Percentiles rank a stretch among this genome's conserved stretches.
Evolutionary conservation across 2,888 invertebrate species (phyloP).

Genomic region (Sepioteuthis lessoniana): DNA sequence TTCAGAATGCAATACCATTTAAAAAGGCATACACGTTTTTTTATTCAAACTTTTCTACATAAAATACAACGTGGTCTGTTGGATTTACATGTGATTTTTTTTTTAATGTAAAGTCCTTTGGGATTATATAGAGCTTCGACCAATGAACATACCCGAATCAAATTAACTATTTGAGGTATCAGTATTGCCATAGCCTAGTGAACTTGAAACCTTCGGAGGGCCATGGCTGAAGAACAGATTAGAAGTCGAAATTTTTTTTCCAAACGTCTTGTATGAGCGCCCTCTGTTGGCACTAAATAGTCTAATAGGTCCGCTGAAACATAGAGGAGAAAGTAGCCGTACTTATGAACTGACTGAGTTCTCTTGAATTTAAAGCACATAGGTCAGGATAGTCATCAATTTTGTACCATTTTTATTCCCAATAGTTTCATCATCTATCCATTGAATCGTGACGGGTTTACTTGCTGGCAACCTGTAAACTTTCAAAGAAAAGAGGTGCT

Average conservation of each 20-base stretch:
- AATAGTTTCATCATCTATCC: not conserved
- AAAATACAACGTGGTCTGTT: not conserved
- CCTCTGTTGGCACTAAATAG: not conserved
- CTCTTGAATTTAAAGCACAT: not conserved
- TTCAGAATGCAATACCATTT: not conserved
- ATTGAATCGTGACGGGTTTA: not conserved
- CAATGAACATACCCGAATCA: not conserved
- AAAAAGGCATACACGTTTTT: not conserved
- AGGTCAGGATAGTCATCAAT: not conserved
- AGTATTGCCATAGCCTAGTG: not conserved
- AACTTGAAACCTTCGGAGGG: not conserved
- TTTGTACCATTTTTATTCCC: not conserved
- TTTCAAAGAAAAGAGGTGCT: not conserved
- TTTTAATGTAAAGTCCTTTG: not conserved
- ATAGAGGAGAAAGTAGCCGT: not conserved
- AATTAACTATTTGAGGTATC: not conserved
- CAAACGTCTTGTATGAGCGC: not conserved
- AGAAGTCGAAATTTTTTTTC: not conserved
- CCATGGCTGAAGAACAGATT: not conserved
- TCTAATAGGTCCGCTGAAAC: not conserved
- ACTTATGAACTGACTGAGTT: not conserved
- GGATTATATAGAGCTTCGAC: not conserved
- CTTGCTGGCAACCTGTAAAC: not conserved
- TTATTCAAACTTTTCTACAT: constrained; percentile 33
- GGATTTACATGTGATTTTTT: not conserved